Conservation (phyloP, 2,888 invertebrate species). For the Oscheius myriophilus region DNA sequence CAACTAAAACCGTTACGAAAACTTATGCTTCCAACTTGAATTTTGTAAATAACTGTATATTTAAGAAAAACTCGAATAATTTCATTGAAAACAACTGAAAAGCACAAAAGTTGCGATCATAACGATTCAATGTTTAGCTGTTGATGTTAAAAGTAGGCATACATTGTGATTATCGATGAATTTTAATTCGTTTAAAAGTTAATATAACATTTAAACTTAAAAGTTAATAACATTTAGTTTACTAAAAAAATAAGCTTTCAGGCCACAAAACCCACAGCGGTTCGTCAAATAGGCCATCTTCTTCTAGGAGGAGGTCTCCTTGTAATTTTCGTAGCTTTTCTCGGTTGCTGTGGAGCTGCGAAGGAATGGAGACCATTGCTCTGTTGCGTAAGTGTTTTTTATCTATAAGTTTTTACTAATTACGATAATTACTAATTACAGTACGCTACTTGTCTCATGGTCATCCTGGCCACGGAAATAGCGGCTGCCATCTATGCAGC, state of each 20-base stretch:
- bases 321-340: constrained; percentile 68
- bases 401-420: neutral
- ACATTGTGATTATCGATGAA: too few species aligned
- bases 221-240: too few species aligned
- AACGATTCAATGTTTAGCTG: too few species aligned
- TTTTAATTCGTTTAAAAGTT: too few species aligned
- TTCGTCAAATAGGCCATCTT: constrained; percentile 67
- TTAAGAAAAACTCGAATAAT: too few species aligned
- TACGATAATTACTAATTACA: constrained; percentile 34
- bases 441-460: constrained; percentile 69
- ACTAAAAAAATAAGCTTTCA: constrained; percentile 25
- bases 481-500: constrained; percentile 69
- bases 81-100: too few species aligned
- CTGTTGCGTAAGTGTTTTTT: constrained; percentile 60
- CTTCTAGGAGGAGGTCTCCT: constrained; percentile 66
- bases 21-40: too few species aligned
- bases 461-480: constrained; percentile 68
- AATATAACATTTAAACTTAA: too few species aligned
- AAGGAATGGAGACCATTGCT: constrained; percentile 70
- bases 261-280: constrained; percentile 61
- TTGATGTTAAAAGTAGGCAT: too few species aligned
- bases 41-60: too few species aligned
- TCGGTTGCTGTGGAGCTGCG: constrained; percentile 69
- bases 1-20: too few species aligned
- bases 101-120: too few species aligned